These are phyloP conservation scores for Philonicus albiceps DNA, from an alignment of 2,888 invertebrate species.

Conservation along the genomic window DNA sequence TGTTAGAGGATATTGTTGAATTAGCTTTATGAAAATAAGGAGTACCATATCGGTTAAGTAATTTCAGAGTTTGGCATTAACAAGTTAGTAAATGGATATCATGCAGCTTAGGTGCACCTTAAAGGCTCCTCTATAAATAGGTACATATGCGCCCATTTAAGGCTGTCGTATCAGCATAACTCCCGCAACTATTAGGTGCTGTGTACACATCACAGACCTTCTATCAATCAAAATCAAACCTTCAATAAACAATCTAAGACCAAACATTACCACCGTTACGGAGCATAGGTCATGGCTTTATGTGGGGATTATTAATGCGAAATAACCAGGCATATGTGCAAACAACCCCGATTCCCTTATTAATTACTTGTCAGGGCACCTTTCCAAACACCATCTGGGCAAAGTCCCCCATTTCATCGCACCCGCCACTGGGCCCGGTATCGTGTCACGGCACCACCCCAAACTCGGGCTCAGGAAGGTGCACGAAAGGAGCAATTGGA, in stretches of 20 bases:
- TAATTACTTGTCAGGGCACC: constrained; percentile 55
- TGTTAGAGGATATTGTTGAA: not conserved
- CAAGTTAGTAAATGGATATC: not conserved
- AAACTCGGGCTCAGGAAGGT: constrained; percentile 38
- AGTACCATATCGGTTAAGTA: not conserved
- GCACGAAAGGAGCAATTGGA: constrained; percentile 40
- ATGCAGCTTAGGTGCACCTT: not conserved
- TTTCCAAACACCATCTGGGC: constrained; percentile 51
- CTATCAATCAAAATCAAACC: constrained; percentile 43
- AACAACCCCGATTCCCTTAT: constrained; percentile 54
- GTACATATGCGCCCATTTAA: not conserved
- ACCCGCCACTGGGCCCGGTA: not conserved
- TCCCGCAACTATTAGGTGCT: constrained; percentile 32
- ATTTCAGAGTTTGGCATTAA: not conserved
- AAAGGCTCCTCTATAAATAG: not conserved
- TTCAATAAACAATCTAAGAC: constrained; percentile 41
- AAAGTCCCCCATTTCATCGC: constrained; percentile 14
- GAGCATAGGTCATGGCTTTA: constrained; percentile 39
- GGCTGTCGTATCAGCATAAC: constrained; percentile 14
- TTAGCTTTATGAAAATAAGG: not conserved
- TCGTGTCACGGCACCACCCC: constrained; percentile 26
- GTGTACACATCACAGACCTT: constrained; percentile 8
- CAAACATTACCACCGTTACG: constrained; percentile 36
- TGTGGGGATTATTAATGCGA: constrained; percentile 54
- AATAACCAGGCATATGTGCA: constrained; percentile 54